Conservation (phyloP, 2,797 vertebrate species). For the Anguilla anguilla region DNA sequence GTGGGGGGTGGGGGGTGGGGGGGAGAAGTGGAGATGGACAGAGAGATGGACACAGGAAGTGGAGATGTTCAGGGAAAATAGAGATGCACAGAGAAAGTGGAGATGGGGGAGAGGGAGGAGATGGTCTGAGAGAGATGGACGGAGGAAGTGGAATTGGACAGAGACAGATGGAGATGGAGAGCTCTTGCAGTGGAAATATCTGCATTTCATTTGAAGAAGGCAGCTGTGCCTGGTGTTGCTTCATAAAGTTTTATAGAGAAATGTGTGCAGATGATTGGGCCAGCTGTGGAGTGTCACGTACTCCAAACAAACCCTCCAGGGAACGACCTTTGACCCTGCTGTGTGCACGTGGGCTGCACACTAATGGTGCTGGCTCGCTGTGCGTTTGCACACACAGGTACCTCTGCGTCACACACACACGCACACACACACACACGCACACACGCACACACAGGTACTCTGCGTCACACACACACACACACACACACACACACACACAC, state of each 20-base stretch:
- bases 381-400: background rate
- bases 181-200: conserved; percentile 59
- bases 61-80: no score
- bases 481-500: no score
- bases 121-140: background rate
- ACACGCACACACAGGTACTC: background rate
- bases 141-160: background rate
- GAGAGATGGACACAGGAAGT: no score
- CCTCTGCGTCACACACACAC: background rate
- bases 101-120: no score
- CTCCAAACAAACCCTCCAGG: conserved; percentile 76
- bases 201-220: conserved; percentile 74
- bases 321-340: conserved; percentile 68
- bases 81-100: no score
- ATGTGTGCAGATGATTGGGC: conserved; percentile 80
- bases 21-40: no score
- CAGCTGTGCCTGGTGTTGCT: conserved; percentile 81
- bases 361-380: conserved; percentile 55
- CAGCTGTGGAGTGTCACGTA: conserved; percentile 82
- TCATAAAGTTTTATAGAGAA: conserved; percentile 87
- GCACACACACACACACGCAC: background rate
- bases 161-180: background rate
- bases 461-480: no score
- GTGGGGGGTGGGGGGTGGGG: background rate
- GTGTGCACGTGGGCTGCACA: conserved; percentile 67